Conservation (phyloP, 2,888 invertebrate genomes). For the Spodoptera picta region DNA sequence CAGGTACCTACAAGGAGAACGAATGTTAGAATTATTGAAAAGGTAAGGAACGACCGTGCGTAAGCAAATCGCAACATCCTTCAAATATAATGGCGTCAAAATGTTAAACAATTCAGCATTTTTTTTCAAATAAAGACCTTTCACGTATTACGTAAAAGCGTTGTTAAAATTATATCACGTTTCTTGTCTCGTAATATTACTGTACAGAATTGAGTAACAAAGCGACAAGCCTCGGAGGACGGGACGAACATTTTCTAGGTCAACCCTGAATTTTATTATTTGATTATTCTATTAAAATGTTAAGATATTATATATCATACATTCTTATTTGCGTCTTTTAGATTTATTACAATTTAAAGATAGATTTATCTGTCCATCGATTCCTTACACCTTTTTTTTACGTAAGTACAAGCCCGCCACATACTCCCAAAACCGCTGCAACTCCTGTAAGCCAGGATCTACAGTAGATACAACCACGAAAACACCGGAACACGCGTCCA, state of each 20-base stretch:
- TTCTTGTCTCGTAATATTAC: constrained; percentile 73
- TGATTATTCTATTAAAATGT: constrained; percentile 61
- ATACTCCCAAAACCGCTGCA: no score
- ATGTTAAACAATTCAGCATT: constrained; percentile 37
- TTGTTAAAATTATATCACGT: constrained; percentile 72
- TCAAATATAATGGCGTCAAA: constrained; percentile 40
- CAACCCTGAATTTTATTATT: constrained; percentile 69
- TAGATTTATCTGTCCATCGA: no score
- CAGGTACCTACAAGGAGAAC: not conserved
- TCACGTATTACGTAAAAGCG: constrained; percentile 51
- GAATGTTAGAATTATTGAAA: not conserved
- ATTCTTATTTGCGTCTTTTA: no score
- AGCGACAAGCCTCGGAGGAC: constrained; percentile 67
- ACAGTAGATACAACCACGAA: no score
- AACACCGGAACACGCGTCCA: no score
- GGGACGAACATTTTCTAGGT: constrained; percentile 62
- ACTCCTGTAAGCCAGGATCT: no score
- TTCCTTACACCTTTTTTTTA: no score
- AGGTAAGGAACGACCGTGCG: not conserved
- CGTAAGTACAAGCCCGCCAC: no score
- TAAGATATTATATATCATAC: constrained; percentile 4
- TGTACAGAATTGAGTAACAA: constrained; percentile 67
- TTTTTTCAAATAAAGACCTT: constrained; percentile 47
- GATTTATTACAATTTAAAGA: no score
- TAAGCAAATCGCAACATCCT: constrained; percentile 19